Evolutionary conservation across 1,140 invertebrate genomes (phyloP), one percentile per base, ranked within the genome.

Genomic region (Tetraneura akinire): DNA sequence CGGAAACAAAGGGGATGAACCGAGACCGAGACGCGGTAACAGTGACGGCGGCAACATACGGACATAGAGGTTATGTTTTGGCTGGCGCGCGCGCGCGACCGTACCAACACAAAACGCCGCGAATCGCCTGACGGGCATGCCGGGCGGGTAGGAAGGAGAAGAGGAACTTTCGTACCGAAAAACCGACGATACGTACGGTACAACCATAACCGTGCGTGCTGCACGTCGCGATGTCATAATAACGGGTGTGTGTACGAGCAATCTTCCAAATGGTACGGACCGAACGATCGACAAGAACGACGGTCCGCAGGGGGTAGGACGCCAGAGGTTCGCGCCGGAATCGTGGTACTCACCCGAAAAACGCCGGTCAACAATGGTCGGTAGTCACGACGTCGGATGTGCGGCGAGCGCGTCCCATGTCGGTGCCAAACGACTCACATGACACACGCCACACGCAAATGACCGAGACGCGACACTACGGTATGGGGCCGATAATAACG

Each of bases 51-150:
- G 21, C 16, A 23, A 74, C 37, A 55, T 29, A 18, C 47, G 11
- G 71, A 76, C 37, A 57, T 76, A 76, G 53, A 76, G 71, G 71
- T 76, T 76, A 76, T 76, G 71, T 76, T 76, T 76, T 76, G 71
- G 71, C 51, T 55, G 29, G 49, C 51, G 71, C 71, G 71, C 71
- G 71, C 71, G 29, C n/a, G n/a, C 70, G 71, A 55, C 51, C 53
- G 49, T 76, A 57, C 71, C 51, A 76, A 53, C 45, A 21, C 29
- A 73, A 32, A 73, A 73, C 70, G 70, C 62, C 32, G 64, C 42
- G 64, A 47, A 68, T 42, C 49, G 71, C 71, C 71, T 21, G 42
- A n/a, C 21, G 21, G 6, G 29, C 37, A 6, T 1, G 37, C 18
- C 37, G n/a, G 1, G 1, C n/a, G 11, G 32, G 6, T 3, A n/a